phyloP scores from a whole-genome alignment of 2,113 vertebrate species.

The Odontesthes bonariensis region DNA sequence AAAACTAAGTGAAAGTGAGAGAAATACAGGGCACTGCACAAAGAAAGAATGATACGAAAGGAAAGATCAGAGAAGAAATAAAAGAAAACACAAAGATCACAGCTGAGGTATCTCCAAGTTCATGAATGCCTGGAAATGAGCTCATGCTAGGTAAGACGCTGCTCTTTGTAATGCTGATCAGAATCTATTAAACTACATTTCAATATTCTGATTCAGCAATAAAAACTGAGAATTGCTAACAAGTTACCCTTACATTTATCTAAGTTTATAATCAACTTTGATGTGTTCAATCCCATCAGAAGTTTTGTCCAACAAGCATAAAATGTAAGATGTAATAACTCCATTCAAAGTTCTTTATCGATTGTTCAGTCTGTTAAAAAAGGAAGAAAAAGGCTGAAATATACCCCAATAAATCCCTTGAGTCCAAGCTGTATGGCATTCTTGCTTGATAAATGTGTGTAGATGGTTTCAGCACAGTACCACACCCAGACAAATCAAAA shows the following conservation, averaged over 20 bases:
- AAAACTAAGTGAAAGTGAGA: constrained; percentile 26
- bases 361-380: neutral
- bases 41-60: neutral
- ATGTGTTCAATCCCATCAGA: constrained; percentile 27
- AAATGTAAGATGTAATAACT: constrained; percentile 6
- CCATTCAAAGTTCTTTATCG: neutral
- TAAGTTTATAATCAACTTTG: constrained; percentile 41
- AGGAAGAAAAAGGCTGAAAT: neutral
- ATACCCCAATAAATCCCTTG: neutral
- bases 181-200: constrained; percentile 19
- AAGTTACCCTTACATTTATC: constrained; percentile 6
- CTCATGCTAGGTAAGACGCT: neutral
- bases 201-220: constrained; percentile 25
- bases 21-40: constrained; percentile 3
- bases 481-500: constrained; percentile 24
- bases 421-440: neutral
- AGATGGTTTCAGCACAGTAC: neutral
- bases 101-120: neutral
- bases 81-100: neutral
- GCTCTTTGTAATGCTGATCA: neutral
- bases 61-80: neutral
- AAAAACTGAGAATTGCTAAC: constrained; percentile 11
- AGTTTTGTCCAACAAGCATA: constrained; percentile 2
- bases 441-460: constrained; percentile 7
- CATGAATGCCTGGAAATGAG: neutral